Base-by-base conservation (phyloP, 2,888 invertebrate genomes). In the Toxonevra muliebris region DNA sequence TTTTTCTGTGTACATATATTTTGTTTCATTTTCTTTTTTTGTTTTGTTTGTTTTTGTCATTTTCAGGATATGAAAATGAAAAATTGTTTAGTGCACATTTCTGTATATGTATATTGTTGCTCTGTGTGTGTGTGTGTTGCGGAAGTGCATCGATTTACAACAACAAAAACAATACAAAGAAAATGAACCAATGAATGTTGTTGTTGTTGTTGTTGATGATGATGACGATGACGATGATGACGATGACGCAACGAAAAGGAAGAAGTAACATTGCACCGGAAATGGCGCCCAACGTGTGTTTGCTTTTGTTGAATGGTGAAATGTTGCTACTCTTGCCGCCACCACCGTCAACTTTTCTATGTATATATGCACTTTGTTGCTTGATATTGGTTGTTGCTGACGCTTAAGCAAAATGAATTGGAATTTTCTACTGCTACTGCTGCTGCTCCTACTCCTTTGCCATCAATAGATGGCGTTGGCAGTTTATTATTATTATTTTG, bases 61-160 rank as follows among this genome's bases (percentile, higher is more conserved):
- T 30, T 30, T 30, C 30, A 30, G 69, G 69, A 69, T 69, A 65
- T 61, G 65, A 61, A 61, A 66, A 66, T 69, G 65, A 69, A 62
- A 69, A 69, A 69, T 66, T 69, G 63, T 60, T 69, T 66, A 66
- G 69, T 50, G 55, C 66, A 62, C 61, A n/a, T 61, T 61, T 50
- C 50, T 40, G 12, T 9, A 30, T 19, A 9, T 43, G 40, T 50
- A 3, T 40, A n/a, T 9, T 4, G 11, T 17, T 19, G 15, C n/a
- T 48, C 40, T 17, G 59, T 59, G 17, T 59, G 42, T 42, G 59
- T 59, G 17, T 15, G 45, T 59, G 45, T 12, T 11, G 30, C 59
- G 69, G 66, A 69, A 66, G 55, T 69, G 69, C 69, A 69, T 62
- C 58, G 63, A 65, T 65, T 69, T 65, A 30, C 53, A 61, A 54